Evolutionary conservation across 1,140 invertebrate species (phyloP).

Genomic region (Idris sp.): DNA sequence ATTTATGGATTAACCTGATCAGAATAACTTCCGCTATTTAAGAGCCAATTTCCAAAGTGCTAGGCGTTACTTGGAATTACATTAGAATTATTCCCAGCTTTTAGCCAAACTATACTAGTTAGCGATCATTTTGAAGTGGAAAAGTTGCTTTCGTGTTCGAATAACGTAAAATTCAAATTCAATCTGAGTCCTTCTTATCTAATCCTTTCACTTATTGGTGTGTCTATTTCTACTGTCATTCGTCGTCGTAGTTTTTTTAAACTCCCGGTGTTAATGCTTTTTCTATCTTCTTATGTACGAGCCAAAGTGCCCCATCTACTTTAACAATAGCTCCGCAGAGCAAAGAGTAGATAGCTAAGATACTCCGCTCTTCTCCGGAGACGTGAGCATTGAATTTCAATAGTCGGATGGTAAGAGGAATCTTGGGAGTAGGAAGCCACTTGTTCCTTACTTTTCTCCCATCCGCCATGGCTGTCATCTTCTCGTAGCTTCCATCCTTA

Average conservation of each 20-base stretch:
- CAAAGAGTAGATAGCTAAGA: slow-evolving; percentile 54
- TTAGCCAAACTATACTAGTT: slow-evolving; percentile 37
- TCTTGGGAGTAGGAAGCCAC: slow-evolving; percentile 52
- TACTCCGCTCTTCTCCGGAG: slow-evolving; percentile 47
- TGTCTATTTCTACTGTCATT: slow-evolving; percentile 31
- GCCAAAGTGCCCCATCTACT: slow-evolving; percentile 56
- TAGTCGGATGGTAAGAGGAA: slow-evolving; percentile 62
- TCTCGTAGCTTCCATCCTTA: slow-evolving; percentile 32
- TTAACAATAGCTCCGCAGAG: slow-evolving; percentile 54
- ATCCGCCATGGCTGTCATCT: slow-evolving; percentile 35
- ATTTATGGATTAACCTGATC: slow-evolving; percentile 67
- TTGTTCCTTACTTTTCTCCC: slow-evolving; percentile 58
- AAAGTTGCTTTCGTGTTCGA: slow-evolving; percentile 23
- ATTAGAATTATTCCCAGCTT: slow-evolving; percentile 46
- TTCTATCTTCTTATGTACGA: slow-evolving; percentile 47
- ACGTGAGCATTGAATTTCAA: slow-evolving; percentile 66
- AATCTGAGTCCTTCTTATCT: slow-evolving; percentile 40
- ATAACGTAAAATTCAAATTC: slow-evolving; percentile 65
- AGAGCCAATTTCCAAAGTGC: slow-evolving; percentile 73
- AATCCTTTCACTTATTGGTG: slow-evolving; percentile 45
- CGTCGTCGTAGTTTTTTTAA: slow-evolving; percentile 34
- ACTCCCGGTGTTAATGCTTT: slow-evolving; percentile 57
- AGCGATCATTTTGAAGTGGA: slow-evolving; percentile 54
- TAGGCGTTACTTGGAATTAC: slow-evolving; percentile 67
- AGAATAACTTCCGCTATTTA: slow-evolving; percentile 66